A percentile compares a stretch with the other conserved stretches of the same genome.
phyloP scores from a whole-genome alignment of 2,888 invertebrate genomes.

The Drosophila falleni region DNA sequence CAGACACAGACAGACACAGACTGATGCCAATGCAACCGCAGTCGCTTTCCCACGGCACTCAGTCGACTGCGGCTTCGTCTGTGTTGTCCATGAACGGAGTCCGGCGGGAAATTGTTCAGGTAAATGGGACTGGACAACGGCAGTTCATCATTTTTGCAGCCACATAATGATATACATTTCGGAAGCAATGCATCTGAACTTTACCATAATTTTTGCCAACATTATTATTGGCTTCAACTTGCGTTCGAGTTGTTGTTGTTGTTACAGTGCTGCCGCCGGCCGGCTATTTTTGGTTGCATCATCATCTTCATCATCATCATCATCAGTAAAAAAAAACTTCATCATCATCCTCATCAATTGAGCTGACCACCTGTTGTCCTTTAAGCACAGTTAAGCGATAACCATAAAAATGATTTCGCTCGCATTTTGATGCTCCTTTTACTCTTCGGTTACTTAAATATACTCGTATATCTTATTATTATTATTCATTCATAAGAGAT shows the following conservation, averaged over 20 bases:
- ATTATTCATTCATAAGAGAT: slow-evolving; percentile 48
- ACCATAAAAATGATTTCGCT: slow-evolving; percentile 64
- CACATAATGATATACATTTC: slow-evolving; percentile 78
- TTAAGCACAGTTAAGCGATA: slow-evolving; percentile 62
- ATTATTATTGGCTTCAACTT: slow-evolving; percentile 63
- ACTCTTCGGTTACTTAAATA: slow-evolving; percentile 5
- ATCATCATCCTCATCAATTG: slow-evolving; percentile 4
- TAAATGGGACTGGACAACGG: slow-evolving; percentile 59
- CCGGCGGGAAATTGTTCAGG: slow-evolving; percentile 38
- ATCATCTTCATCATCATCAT: slow-evolving; percentile 21
- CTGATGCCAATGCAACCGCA: slow-evolving; percentile 37
- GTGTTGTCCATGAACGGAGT: slow-evolving; percentile 29
- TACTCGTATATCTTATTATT: slow-evolving; percentile 1
- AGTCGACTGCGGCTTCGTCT: slow-evolving; percentile 17
- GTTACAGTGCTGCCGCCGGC: slow-evolving; percentile 26
- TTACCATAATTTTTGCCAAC: slow-evolving; percentile 72
- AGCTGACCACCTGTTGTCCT: slow-evolving; percentile 75
- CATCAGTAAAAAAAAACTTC: slow-evolving; percentile 19
- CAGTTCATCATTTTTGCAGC: slow-evolving; percentile 71
- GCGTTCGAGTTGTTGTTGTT: not conserved
- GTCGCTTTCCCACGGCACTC: slow-evolving; percentile 70
- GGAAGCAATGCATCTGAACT: slow-evolving; percentile 77
- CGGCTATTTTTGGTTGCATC: slow-evolving; percentile 60
- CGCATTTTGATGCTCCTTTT: slow-evolving; percentile 28
- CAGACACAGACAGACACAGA: slow-evolving; percentile 14